A percentile compares a stretch with the other conserved stretches of the same genome.
Conservation (phyloP, 92 coral and sea anemone species). For the Porites evermanni region DNA sequence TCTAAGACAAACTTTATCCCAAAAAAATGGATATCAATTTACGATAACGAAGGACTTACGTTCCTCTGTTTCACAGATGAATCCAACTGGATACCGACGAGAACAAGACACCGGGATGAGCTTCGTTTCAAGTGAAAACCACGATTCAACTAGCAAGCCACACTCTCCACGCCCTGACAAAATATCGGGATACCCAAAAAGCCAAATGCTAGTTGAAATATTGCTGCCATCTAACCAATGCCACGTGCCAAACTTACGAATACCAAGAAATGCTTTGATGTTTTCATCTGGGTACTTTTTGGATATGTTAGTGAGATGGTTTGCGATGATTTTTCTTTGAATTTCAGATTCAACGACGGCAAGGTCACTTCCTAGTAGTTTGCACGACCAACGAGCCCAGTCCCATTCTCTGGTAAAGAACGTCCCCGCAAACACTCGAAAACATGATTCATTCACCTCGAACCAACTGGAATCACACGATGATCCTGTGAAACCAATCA, state of each 20-base stretch:
- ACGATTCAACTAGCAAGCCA: not conserved
- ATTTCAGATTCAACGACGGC: constrained; percentile 63
- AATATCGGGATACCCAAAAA: constrained; percentile 1
- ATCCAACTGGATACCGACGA: not conserved
- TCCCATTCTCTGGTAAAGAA: not conserved
- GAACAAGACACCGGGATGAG: not conserved
- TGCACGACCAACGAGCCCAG: not conserved
- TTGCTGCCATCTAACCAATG: constrained; percentile 20
- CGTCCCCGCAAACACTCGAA: not conserved
- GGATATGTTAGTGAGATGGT: not conserved
- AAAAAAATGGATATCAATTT: not conserved
- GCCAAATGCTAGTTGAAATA: not conserved
- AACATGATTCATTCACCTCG: constrained; percentile 26
- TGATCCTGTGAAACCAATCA: not conserved
- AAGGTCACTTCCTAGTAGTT: constrained; percentile 29
- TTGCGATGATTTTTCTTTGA: constrained; percentile 12
- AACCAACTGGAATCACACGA: constrained; percentile 50
- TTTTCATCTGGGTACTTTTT: not conserved
- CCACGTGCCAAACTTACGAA: constrained; percentile 11
- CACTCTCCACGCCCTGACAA: not conserved
- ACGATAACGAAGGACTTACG: constrained; percentile 25
- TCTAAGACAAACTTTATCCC: not conserved
- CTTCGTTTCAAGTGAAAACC: not conserved
- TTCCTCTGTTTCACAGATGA: constrained; percentile 17
- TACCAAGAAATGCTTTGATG: constrained; percentile 6